Evolutionary conservation across 2,797 vertebrate species (phyloP).

Genomic region (Spinibarbus caldwelli): DNA sequence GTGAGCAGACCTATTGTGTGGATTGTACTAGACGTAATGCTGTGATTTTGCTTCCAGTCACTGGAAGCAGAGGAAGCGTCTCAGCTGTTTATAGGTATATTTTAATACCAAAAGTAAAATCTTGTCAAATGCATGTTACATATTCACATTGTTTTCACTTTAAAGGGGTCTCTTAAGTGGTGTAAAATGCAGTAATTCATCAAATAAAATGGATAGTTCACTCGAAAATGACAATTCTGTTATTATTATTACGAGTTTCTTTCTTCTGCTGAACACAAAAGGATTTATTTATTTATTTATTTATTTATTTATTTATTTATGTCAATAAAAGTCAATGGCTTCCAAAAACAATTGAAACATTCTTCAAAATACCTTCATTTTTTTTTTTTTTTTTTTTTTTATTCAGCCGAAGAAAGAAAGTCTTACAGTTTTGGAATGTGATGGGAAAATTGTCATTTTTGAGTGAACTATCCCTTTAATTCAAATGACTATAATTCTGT

Average conservation of each 20-base stretch:
- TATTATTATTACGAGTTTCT: background rate
- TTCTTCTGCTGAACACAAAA: background rate
- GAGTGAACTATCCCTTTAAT: background rate
- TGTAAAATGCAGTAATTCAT: slow-evolving; percentile 26
- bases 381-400: background rate
- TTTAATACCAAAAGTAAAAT: background rate
- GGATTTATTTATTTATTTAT: too few species aligned
- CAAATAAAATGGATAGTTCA: background rate
- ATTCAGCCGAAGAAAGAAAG: background rate
- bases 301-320: too few species aligned
- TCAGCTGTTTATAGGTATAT: background rate
- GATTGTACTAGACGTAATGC: slow-evolving; percentile 36
- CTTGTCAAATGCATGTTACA: background rate
- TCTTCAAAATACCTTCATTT: background rate
- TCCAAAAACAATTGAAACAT: background rate
- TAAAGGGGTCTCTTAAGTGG: slow-evolving; percentile 10
- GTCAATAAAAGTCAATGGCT: background rate
- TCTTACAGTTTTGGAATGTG: background rate
- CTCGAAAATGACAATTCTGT: background rate
- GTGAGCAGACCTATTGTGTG: slow-evolving; percentile 32
- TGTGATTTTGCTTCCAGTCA: slow-evolving; percentile 26
- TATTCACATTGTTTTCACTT: background rate
- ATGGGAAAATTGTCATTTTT: background rate
- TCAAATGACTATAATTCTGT: slow-evolving; percentile 9
- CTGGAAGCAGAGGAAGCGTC: background rate